phyloP scores from a whole-genome alignment of 2,113 vertebrate genomes.

The Carlito syrichta region DNA sequence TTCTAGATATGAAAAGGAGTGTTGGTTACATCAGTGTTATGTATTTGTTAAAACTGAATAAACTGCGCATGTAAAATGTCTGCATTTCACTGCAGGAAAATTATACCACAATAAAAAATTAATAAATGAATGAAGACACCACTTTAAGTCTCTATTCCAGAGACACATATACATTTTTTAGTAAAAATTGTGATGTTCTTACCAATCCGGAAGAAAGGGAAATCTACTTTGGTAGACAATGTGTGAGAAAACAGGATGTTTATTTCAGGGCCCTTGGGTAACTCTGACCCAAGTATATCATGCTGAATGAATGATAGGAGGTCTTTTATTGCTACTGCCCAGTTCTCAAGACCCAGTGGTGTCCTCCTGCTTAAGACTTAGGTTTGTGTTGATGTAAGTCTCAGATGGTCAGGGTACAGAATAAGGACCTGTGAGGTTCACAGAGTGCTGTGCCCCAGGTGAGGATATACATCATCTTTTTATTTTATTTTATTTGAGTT shows the following conservation, averaged over 20 bases:
- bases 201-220: neutral
- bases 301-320: neutral
- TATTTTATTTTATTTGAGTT: too few relatives aligned
- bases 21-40: neutral
- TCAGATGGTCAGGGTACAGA: neutral
- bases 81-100: neutral
- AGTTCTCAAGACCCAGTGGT: neutral
- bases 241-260: neutral
- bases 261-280: neutral
- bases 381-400: neutral
- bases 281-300: neutral
- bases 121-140: neutral
- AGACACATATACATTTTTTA: neutral
- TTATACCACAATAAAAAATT: neutral
- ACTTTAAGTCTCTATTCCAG: neutral
- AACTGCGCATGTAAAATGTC: neutral
- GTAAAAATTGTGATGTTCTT: neutral
- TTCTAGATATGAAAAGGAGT: neutral
- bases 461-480: neutral
- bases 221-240: neutral
- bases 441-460: accelerated
- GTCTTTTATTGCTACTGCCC: neutral
- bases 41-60: neutral
- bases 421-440: neutral
- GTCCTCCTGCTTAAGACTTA: neutral